phyloP scores from a whole-genome alignment of 1,140 invertebrate genomes.

The Daktulosphaira vitifoliae region DNA sequence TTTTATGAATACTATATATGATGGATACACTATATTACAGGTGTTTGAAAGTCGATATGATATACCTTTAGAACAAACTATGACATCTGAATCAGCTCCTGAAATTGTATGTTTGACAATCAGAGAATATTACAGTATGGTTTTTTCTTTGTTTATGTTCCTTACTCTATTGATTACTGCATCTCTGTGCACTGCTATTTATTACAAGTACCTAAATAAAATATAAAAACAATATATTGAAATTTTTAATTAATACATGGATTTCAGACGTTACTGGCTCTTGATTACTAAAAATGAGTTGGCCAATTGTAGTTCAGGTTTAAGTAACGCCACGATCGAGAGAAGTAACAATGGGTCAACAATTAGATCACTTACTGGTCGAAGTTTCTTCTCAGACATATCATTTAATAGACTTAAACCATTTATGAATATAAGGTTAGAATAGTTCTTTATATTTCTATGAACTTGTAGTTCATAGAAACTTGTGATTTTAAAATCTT shows the following conservation, averaged over 20 bases:
- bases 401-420: slow-evolving; percentile 39
- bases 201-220: slow-evolving; percentile 54
- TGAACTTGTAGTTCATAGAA: too few relatives aligned
- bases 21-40: slow-evolving; percentile 43
- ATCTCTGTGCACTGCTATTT: slow-evolving; percentile 54
- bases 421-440: slow-evolving; percentile 40
- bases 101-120: slow-evolving; percentile 62
- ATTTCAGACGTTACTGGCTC: slow-evolving; percentile 59
- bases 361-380: slow-evolving; percentile 35
- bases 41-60: slow-evolving; percentile 63
- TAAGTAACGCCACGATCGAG: not conserved
- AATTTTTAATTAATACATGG: too few relatives aligned
- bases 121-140: slow-evolving; percentile 65
- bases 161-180: slow-evolving; percentile 58
- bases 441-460: too few relatives aligned
- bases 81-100: slow-evolving; percentile 45
- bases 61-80: slow-evolving; percentile 52
- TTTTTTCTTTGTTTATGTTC: slow-evolving; percentile 60
- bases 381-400: slow-evolving; percentile 37
- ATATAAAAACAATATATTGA: too few relatives aligned
- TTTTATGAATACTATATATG: too few relatives aligned
- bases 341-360: slow-evolving; percentile 15
- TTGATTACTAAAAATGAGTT: slow-evolving; percentile 58
- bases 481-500: too few relatives aligned
- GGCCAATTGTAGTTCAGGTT: slow-evolving; percentile 44